These are phyloP conservation scores for Phenganax marumi DNA, from an alignment of 92 coral and sea anemone species.

Conservation along the genomic window DNA sequence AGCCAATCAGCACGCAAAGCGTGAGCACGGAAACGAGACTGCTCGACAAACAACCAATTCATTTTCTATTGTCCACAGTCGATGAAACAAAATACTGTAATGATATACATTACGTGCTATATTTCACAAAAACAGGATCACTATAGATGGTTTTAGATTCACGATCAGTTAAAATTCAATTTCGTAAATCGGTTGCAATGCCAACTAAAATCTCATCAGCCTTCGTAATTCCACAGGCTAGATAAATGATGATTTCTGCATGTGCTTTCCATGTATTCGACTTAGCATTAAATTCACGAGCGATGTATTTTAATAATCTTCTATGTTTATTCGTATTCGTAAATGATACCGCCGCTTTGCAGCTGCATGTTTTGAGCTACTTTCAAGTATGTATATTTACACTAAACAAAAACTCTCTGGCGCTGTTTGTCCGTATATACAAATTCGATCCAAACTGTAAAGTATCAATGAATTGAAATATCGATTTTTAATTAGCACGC, in stretches of 20 bases:
- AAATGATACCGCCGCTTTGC: neutral
- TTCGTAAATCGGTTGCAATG: too few relatives aligned
- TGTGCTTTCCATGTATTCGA: neutral
- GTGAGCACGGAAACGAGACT: constrained; percentile 41
- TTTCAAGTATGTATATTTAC: neutral
- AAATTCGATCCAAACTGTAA: constrained; percentile 41
- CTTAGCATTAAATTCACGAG: neutral
- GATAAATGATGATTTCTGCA: constrained; percentile 4
- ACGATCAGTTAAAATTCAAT: neutral
- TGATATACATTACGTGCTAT: constrained; percentile 42
- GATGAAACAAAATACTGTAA: constrained; percentile 40
- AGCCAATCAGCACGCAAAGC: constrained; percentile 33
- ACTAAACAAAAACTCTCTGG: constrained; percentile 31
- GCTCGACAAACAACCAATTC: constrained; percentile 22
- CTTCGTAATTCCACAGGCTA: too few relatives aligned
- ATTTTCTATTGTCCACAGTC: constrained; percentile 18
- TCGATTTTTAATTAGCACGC: constrained; percentile 40
- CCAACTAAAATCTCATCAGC: too few relatives aligned
- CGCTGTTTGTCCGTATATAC: constrained; percentile 26
- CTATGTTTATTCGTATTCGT: neutral
- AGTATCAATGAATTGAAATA: constrained; percentile 42
- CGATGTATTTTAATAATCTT: constrained; percentile 8
- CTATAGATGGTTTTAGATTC: constrained; percentile 11
- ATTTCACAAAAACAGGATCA: constrained; percentile 36
- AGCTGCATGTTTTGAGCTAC: neutral